Base-by-base conservation (phyloP, 2,113 vertebrate genomes). In the Mirounga angustirostris region DNA sequence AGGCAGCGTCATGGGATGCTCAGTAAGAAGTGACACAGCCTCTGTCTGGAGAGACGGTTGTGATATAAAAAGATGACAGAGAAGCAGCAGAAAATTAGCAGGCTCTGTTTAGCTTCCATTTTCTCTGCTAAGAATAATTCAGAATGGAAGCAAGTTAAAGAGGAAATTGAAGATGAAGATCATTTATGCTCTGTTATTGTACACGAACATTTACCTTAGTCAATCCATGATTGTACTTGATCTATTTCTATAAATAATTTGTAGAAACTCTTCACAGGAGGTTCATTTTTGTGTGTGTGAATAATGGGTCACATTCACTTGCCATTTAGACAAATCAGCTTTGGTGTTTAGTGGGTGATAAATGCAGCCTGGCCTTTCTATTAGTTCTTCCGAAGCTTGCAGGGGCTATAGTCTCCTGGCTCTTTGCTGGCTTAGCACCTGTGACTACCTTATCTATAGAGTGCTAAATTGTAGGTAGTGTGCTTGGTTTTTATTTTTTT, bases 171-270 rank as follows among this genome's bases (percentile, higher is more conserved):
- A 83, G 8, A 95, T 54, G 69, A 78, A 93, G 46, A 88, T 30
- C 18, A 43, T 87, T 89, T 63, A 65, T 56, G 24, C 15, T 21
- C 13, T 86, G 18, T 71, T 93, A 65, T 12, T 83, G 4, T 69
- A 6, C 5, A 61, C 93, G 91, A 94, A 86, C n/a, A 89, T 83
- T 89, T 86, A 59, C 30, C 63, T 96, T 81, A 84, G 21, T 82
- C 36, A 92, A 79, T 33, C 19, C 50, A 84, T 93, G 18, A 52
- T 58, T 74, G 0, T 26, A 50, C 26, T 69, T 86, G 28, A 76
- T 93, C 26, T 84, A 43, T 82, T 94, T 89, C 40, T 91, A 61
- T 78, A 74, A 87, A 84, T 88, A 74, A 86, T 58, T 58, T 93
- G 24, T 58, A 89, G 33, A 56, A 95, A 87, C 5, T 58, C 22